These are phyloP conservation scores for Latrodectus hesperus DNA, from an alignment of 2,888 invertebrate species.

Conservation along the genomic window DNA sequence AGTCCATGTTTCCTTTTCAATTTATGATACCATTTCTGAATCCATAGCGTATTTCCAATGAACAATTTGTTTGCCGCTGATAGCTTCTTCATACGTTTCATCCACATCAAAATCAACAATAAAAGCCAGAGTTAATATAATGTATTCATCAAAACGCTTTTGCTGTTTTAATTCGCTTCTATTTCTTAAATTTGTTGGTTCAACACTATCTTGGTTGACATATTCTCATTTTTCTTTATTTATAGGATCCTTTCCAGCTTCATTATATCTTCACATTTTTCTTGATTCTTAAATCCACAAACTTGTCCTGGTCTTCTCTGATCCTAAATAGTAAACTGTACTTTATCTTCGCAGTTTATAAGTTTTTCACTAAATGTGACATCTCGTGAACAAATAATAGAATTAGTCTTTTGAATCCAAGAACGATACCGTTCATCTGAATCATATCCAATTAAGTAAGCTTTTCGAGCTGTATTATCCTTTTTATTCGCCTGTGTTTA, in stretches of 20 bases:
- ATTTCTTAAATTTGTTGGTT: constrained; percentile 7
- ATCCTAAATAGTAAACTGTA: not conserved
- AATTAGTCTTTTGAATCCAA: constrained; percentile 1
- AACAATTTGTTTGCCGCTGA: constrained; percentile 1
- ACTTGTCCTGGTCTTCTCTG: not conserved
- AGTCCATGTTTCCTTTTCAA: too few relatives aligned
- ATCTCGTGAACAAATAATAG: not conserved
- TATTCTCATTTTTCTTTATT: not conserved
- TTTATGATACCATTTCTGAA: not conserved
- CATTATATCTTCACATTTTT: not conserved
- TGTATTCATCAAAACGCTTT: constrained; percentile 13
- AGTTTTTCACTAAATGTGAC: constrained; percentile 5
- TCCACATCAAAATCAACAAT: constrained; percentile 18
- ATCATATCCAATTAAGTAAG: constrained; percentile 67
- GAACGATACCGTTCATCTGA: constrained; percentile 12
- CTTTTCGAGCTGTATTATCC: not conserved
- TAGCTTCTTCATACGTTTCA: constrained; percentile 15
- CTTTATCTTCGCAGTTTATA: not conserved
- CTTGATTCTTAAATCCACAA: not conserved
- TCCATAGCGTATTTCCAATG: constrained; percentile 43
- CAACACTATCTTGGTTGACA: not conserved
- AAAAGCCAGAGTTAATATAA: constrained; percentile 16
- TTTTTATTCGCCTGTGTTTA: constrained; percentile 56
- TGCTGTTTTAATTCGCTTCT: constrained; percentile 1
- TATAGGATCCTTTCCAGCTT: not conserved